Evolutionary conservation across 2,113 vertebrate genomes (phyloP).

Genomic region (Hymenochirus boettgeri): DNA sequence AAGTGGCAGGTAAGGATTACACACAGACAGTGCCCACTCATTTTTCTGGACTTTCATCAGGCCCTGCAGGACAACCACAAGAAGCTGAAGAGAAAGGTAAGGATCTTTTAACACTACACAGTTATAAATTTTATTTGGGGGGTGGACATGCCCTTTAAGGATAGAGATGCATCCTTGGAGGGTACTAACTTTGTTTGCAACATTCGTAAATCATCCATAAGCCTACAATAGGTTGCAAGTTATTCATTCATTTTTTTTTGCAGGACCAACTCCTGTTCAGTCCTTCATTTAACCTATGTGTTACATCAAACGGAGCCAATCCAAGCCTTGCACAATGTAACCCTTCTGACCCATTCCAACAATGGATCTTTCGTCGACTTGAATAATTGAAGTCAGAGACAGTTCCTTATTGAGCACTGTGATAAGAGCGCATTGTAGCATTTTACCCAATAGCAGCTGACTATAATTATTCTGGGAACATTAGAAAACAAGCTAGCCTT

Average conservation of each 20-base stretch:
- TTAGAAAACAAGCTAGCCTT: conserved; percentile 45
- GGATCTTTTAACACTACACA: too few relatives aligned
- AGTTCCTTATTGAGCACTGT: conserved; percentile 49
- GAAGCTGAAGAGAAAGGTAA: too few relatives aligned
- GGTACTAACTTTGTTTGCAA: too few relatives aligned
- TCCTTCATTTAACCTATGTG: conserved; percentile 72
- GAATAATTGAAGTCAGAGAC: conserved; percentile 50
- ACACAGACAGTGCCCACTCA: too few relatives aligned
- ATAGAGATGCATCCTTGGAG: too few relatives aligned
- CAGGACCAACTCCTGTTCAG: conserved; percentile 84
- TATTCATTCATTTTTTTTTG: conserved; percentile 33
- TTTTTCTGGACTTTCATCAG: too few relatives aligned
- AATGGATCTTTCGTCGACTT: conserved; percentile 77
- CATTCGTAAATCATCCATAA: too few relatives aligned
- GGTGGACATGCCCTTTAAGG: too few relatives aligned
- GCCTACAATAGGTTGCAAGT: too few relatives aligned
- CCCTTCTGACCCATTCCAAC: conserved; percentile 79
- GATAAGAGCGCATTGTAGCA: conserved; percentile 52
- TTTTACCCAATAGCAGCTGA: conserved; percentile 54
- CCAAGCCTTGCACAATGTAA: conserved; percentile 75
- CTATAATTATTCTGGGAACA: conserved; percentile 53
- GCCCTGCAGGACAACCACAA: too few relatives aligned
- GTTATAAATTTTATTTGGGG: too few relatives aligned
- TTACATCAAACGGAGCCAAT: conserved; percentile 76
- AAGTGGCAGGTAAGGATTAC: too few relatives aligned